phyloP scores from a whole-genome alignment of 2,113 vertebrate genomes.

The Rhipidura dahli region DNA sequence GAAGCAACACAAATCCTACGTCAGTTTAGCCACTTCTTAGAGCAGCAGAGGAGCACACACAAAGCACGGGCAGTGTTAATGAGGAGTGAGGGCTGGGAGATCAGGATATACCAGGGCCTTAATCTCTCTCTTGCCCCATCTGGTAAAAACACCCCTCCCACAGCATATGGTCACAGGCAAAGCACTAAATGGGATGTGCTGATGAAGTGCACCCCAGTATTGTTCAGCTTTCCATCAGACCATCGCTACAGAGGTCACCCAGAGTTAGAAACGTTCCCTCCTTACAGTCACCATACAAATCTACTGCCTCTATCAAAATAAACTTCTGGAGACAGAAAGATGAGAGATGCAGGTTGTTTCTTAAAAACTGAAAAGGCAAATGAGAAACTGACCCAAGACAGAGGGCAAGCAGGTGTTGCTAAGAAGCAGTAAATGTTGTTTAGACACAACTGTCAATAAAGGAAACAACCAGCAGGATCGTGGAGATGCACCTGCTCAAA shows the following conservation, averaged over 20 bases:
- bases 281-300: fast-evolving
- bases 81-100: neutral
- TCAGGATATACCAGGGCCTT: neutral
- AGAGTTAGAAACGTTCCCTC: neutral
- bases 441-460: neutral
- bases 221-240: neutral
- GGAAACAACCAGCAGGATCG: neutral
- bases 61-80: neutral
- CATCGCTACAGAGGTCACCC: neutral
- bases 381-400: neutral
- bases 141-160: neutral
- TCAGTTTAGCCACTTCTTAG: neutral
- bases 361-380: neutral
- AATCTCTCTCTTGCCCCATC: neutral
- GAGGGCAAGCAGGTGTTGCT: neutral
- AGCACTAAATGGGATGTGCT: neutral
- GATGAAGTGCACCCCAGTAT: neutral
- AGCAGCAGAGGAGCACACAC: neutral
- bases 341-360: neutral
- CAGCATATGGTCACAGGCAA: neutral
- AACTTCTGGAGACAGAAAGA: neutral
- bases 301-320: neutral
- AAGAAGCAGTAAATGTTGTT: neutral
- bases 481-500: neutral
- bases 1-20: neutral